phyloP scores from a whole-genome alignment of 2,888 invertebrate species.

The Drosophila mettleri region DNA sequence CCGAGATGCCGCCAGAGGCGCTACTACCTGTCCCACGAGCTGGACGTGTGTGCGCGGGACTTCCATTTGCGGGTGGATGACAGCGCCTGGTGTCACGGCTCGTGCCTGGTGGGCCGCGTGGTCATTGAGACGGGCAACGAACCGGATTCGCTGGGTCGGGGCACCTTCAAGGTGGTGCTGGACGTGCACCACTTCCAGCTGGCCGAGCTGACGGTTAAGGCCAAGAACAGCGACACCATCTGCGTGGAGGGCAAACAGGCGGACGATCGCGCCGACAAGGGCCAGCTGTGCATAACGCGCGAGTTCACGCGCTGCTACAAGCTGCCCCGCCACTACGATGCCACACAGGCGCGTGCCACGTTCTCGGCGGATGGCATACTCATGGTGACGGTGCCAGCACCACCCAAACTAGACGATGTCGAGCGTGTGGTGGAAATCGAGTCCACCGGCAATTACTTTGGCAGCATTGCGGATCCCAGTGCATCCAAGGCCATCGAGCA shows the following conservation, averaged over 20 bases:
- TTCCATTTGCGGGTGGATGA: constrained; percentile 71
- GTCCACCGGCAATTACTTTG: constrained; percentile 80
- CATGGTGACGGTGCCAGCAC: constrained; percentile 82
- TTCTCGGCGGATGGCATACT: constrained; percentile 83
- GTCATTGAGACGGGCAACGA: constrained; percentile 80
- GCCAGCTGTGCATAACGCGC: constrained; percentile 79
- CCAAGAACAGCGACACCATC: constrained; percentile 80
- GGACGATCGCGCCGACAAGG: constrained; percentile 74
- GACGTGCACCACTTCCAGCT: constrained; percentile 83
- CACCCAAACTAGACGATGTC: constrained; percentile 80
- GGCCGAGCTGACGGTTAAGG: constrained; percentile 81
- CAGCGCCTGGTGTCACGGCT: constrained; percentile 81
- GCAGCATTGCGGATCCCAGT: constrained; percentile 71
- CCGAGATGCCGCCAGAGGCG: constrained; percentile 67
- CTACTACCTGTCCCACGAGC: constrained; percentile 68
- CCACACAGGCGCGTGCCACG: constrained; percentile 79
- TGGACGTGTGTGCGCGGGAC: constrained; percentile 77
- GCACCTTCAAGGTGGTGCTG: constrained; percentile 81
- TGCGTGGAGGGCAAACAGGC: constrained; percentile 80
- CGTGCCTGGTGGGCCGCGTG: constrained; percentile 79
- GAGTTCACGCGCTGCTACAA: constrained; percentile 82
- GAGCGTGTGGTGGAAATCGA: constrained; percentile 81
- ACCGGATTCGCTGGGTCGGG: constrained; percentile 75
- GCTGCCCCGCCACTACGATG: constrained; percentile 82
- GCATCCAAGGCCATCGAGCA: constrained; percentile 69